Base-by-base conservation (phyloP, 2,113 vertebrate genomes). In the Lamprologus ornatipinnis region DNA sequence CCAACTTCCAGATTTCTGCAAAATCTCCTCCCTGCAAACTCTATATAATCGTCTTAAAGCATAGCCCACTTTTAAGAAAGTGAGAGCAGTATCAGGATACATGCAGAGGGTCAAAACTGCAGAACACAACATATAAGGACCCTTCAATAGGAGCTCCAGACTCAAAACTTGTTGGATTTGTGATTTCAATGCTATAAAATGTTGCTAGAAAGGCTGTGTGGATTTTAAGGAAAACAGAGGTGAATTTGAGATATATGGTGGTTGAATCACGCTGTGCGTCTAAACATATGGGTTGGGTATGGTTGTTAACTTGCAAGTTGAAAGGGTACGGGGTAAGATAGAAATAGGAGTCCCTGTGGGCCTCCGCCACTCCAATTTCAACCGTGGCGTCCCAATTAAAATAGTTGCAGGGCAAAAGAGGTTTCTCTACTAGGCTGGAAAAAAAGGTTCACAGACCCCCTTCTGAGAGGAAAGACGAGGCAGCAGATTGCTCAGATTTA, bases 311-410 rank as follows among this genome's bases (percentile, higher is more conserved):
- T 93, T 26, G 84, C 58, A 83, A 92, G 90, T 89, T 89, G 86
- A 93, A 90, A 92, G 84, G 85, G 92, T 90, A 83, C 33, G 7
- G 87, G 65, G 83, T 80, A 79, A 83, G 83, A 94, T 92, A 85
- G 89, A 94, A 94, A 92, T 81, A 86, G 70, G 87, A 91, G 78
- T 92, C 90, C 93, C 93, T 53, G 85, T 87, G 84, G 87, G 93
- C 91, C 73, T 55, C 81, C 81, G 35, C 83, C 85, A 92, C 87
- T 94, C 88, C 88, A 93, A 93, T 94, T 91, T 95, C 88, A 89
- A 90, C 93, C 60, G 81, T 84, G 78, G 82, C 83, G 40, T 92
- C 94, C 94, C 92, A 95, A 96, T 96, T 96, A 96, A 94, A 93
- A 88, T 84, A 93, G 86, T 85, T 90, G 86, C 85, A 84, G 89